Conservation (phyloP, 2,113 vertebrate species). For the Urocolius indicus region DNA sequence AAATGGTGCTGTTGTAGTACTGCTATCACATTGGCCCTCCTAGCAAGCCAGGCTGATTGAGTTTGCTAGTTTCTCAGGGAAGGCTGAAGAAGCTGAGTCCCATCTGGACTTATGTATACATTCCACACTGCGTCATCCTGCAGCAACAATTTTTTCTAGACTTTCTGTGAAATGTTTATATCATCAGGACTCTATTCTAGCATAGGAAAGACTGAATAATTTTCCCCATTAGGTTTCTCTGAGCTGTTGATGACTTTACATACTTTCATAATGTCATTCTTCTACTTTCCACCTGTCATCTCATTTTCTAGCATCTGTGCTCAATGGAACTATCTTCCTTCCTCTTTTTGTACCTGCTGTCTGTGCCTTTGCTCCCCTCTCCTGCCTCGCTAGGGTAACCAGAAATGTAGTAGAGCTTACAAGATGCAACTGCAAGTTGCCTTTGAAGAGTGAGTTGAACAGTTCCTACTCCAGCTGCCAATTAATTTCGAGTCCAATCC, state of each 20-base stretch:
- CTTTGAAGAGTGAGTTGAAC: not conserved
- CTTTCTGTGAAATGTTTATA: not conserved
- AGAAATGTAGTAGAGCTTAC: not conserved
- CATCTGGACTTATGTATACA: not conserved
- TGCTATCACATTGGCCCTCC: not conserved
- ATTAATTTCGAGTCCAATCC: not conserved
- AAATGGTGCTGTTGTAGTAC: not conserved
- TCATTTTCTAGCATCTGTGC: not conserved
- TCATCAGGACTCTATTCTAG: not conserved
- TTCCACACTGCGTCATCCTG: not conserved
- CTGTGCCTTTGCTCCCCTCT: not conserved
- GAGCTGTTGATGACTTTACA: not conserved
- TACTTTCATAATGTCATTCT: not conserved
- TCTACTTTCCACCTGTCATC: not conserved
- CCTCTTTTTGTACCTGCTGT: not conserved
- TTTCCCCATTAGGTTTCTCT: not conserved
- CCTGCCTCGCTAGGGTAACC: not conserved
- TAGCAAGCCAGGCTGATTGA: not conserved
- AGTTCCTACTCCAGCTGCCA: not conserved
- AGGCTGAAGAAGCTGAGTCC: not conserved
- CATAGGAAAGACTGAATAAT: not conserved
- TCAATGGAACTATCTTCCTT: not conserved
- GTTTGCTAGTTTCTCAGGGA: not conserved
- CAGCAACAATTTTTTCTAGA: not conserved
- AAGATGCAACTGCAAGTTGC: not conserved